Evolutionary conservation across 92 coral and sea anemone species (phyloP).

Genomic region (Plumapathes pennacea): DNA sequence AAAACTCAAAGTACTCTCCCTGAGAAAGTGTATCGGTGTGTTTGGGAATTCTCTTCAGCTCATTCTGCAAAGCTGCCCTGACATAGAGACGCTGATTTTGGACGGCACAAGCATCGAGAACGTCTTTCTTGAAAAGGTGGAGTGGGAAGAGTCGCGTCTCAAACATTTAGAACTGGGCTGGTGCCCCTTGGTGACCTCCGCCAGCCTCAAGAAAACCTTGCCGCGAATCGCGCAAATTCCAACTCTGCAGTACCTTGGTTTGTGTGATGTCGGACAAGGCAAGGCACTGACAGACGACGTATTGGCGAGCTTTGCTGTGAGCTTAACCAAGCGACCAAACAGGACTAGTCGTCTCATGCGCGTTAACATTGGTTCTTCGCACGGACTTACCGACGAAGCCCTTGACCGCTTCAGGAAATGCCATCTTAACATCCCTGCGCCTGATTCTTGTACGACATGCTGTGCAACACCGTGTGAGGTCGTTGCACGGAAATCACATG

Average conservation of each 20-base stretch:
- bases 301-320: constrained; percentile 29
- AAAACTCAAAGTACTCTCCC: constrained; percentile 49
- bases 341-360: too few species aligned
- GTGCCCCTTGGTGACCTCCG: constrained; percentile 53
- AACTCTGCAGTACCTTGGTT: constrained; percentile 58
- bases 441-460: too few species aligned
- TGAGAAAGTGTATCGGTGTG: constrained; percentile 60
- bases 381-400: constrained; percentile 39
- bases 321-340: too few species aligned
- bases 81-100: constrained; percentile 62
- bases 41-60: constrained; percentile 39
- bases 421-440: constrained; percentile 16
- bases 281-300: constrained; percentile 51
- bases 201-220: constrained; percentile 35
- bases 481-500: too few species aligned
- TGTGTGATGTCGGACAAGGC: constrained; percentile 66
- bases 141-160: constrained; percentile 46
- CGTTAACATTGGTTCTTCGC: constrained; percentile 46
- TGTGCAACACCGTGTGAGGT: too few species aligned
- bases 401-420: constrained; percentile 21
- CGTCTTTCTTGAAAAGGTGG: constrained; percentile 19
- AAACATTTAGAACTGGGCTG: constrained; percentile 71
- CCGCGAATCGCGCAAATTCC: constrained; percentile 50
- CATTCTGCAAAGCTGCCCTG: constrained; percentile 27
- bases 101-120: constrained; percentile 75